Conservation (phyloP, 2,797 vertebrate species). For the Borostomias antarcticus region DNA sequence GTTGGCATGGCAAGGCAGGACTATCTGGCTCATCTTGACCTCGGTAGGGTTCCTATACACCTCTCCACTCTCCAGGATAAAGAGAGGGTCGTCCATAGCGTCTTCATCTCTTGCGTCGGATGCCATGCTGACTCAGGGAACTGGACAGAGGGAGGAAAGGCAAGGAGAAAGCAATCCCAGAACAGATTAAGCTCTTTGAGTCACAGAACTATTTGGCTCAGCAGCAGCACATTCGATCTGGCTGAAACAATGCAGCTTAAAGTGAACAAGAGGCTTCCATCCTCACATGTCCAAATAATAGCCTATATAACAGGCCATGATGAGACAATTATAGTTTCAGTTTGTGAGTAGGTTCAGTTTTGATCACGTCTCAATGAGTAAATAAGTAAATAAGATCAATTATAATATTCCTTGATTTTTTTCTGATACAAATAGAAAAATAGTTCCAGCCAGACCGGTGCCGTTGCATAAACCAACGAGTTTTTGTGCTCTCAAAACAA, state of each 20-base stretch:
- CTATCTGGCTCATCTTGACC: constrained; percentile 97
- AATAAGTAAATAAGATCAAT: background rate
- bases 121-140: constrained; percentile 57
- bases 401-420: background rate
- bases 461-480: constrained; percentile 24
- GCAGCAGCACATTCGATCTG: constrained; percentile 15
- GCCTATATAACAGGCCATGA: background rate
- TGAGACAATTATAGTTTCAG: background rate
- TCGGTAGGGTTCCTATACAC: constrained; percentile 85
- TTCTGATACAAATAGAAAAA: constrained; percentile 1
- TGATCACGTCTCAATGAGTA: background rate
- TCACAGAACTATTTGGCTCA: background rate
- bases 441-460: constrained; percentile 9
- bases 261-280: background rate
- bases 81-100: constrained; percentile 39
- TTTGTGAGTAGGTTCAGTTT: too few relatives aligned
- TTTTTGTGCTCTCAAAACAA: constrained; percentile 15
- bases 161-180: background rate
- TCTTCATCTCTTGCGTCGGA: constrained; percentile 44
- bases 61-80: constrained; percentile 67
- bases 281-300: background rate
- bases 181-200: background rate
- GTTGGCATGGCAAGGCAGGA: constrained; percentile 93
- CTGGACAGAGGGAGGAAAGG: constrained; percentile 23
- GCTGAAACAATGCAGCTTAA: constrained; percentile 4